Evolutionary conservation across 2,888 invertebrate species (phyloP).

Genomic region (Heteromyza rotundicornis): DNA sequence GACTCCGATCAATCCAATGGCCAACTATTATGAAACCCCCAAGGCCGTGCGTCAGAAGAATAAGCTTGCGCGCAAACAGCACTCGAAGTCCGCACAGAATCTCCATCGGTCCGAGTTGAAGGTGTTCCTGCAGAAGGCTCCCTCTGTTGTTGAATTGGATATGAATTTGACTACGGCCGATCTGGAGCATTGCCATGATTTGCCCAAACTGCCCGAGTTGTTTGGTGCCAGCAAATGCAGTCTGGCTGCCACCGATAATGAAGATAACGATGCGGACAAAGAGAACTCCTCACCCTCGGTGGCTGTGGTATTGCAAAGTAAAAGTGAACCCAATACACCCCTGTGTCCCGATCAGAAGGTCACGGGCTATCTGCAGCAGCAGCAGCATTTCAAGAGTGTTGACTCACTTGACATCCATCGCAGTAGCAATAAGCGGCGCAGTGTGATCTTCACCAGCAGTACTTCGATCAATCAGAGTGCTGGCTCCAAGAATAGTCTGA

Average conservation of each 20-base stretch:
- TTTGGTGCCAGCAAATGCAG: slow-evolving; percentile 44
- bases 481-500: slow-evolving; percentile 51
- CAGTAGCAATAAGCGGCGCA: slow-evolving; percentile 31
- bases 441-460: slow-evolving; percentile 40
- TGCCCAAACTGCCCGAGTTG: slow-evolving; percentile 46
- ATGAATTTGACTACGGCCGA: slow-evolving; percentile 41
- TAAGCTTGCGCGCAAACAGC: slow-evolving; percentile 41
- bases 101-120: slow-evolving; percentile 56
- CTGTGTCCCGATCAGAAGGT: slow-evolving; percentile 37
- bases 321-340: slow-evolving; percentile 50
- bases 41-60: slow-evolving; percentile 26
- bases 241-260: slow-evolving; percentile 34
- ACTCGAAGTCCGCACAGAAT: slow-evolving; percentile 58
- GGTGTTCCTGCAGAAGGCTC: slow-evolving; percentile 55
- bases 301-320: slow-evolving; percentile 32
- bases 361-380: slow-evolving; percentile 37
- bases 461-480: slow-evolving; percentile 35
- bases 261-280: slow-evolving; percentile 41
- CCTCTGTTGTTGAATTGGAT: slow-evolving; percentile 52
- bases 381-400: slow-evolving; percentile 51
- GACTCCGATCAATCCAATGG: slow-evolving; percentile 31
- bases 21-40: slow-evolving; percentile 40
- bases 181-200: slow-evolving; percentile 38
- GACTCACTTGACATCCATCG: slow-evolving; percentile 47
- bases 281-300: slow-evolving; percentile 41